phyloP scores from a whole-genome alignment of 2,113 vertebrate species.

The Morone chrysops region DNA sequence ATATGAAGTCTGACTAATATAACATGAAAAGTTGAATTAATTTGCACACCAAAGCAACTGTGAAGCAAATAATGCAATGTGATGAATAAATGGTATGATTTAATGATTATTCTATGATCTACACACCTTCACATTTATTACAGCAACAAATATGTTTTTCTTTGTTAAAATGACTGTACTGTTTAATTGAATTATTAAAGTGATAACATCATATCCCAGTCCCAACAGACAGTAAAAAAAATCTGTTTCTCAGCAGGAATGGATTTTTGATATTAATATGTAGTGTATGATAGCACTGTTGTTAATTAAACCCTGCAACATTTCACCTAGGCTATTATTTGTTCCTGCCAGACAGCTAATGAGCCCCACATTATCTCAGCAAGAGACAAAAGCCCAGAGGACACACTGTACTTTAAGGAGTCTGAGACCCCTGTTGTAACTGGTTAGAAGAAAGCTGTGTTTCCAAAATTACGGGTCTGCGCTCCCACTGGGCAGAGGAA shows the following conservation, averaged over 20 bases:
- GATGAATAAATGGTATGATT: neutral
- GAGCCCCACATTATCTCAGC: slow-evolving; percentile 73
- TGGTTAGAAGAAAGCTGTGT: slow-evolving; percentile 48
- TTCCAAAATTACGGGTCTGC: slow-evolving; percentile 16
- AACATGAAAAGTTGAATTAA: neutral
- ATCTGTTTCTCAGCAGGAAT: slow-evolving; percentile 54
- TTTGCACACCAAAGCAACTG: neutral
- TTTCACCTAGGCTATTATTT: slow-evolving; percentile 73
- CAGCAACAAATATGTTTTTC: neutral
- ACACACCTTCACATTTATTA: slow-evolving; percentile 1
- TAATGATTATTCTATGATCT: neutral
- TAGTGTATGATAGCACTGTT: slow-evolving; percentile 59
- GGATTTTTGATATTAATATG: slow-evolving; percentile 69
- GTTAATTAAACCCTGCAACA: slow-evolving; percentile 76
- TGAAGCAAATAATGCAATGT: neutral
- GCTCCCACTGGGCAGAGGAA: slow-evolving; percentile 6
- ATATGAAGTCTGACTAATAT: neutral
- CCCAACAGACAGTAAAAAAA: slow-evolving; percentile 18
- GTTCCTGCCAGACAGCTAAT: slow-evolving; percentile 73
- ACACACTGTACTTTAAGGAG: slow-evolving; percentile 59
- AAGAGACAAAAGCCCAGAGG: slow-evolving; percentile 74
- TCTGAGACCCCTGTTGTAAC: slow-evolving; percentile 44
- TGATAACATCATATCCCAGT: neutral
- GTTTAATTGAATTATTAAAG: neutral
- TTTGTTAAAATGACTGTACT: neutral